Percentiles rank a stretch among this genome's conserved stretches.
Evolutionary conservation across 2,113 vertebrate genomes (phyloP).

Genomic region (Heterochromis multidens): DNA sequence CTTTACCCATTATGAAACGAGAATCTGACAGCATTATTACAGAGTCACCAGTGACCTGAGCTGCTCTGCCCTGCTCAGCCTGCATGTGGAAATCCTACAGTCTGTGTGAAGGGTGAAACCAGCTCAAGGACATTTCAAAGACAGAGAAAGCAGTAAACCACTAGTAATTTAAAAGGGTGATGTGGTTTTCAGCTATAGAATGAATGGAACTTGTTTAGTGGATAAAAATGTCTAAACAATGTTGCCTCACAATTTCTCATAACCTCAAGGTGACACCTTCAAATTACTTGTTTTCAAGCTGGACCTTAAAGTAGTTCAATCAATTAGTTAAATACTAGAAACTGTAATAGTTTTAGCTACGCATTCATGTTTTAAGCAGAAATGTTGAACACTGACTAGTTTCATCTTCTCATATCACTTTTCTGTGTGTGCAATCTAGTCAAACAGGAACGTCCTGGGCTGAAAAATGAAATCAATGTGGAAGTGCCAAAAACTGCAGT

Average conservation of each 20-base stretch:
- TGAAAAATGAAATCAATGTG: background rate
- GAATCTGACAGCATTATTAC: background rate
- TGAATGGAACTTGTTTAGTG: background rate
- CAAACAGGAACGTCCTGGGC: background rate
- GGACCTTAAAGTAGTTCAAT: background rate
- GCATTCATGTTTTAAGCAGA: background rate
- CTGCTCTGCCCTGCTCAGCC: background rate
- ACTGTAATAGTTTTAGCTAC: background rate
- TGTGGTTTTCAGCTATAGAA: background rate
- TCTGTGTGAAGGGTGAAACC: background rate
- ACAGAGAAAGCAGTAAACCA: background rate
- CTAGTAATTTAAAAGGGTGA: background rate
- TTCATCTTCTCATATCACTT: background rate
- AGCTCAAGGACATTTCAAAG: conserved; percentile 18
- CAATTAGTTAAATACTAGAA: background rate
- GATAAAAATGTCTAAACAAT: background rate
- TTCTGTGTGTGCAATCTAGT: background rate
- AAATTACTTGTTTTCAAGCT: no score
- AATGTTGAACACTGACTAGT: background rate
- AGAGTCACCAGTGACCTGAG: background rate
- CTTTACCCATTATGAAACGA: background rate
- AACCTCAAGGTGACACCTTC: background rate
- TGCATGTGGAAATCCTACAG: background rate
- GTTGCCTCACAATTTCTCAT: background rate
- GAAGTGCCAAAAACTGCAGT: background rate